These are phyloP conservation scores for Melipona beecheii DNA, from an alignment of 2,888 invertebrate species.

Conservation along the genomic window DNA sequence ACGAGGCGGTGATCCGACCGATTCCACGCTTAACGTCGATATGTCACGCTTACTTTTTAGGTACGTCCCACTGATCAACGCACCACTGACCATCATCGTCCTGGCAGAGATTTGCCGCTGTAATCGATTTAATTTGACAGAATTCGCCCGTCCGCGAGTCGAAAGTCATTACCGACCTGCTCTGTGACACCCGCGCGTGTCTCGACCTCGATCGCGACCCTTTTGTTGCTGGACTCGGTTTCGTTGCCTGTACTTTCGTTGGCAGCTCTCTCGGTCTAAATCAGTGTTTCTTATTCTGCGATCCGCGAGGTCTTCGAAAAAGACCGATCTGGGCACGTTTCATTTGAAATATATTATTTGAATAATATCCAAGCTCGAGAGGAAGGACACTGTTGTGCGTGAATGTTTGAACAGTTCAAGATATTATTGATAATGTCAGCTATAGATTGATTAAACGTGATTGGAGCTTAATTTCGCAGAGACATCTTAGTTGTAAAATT, in stretches of 20 bases:
- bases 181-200: not conserved
- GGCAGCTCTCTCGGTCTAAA: not conserved
- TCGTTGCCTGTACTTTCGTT: not conserved
- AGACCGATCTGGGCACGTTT: too few species aligned
- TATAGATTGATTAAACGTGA: too few species aligned
- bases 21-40: slow-evolving; percentile 63
- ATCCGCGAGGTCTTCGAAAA: too few species aligned
- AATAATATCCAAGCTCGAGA: too few species aligned
- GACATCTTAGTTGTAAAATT: too few species aligned
- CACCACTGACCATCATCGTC: slow-evolving; percentile 41
- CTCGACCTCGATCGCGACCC: slow-evolving; percentile 15
- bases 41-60: slow-evolving; percentile 63
- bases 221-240: slow-evolving; percentile 26
- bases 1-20: slow-evolving; percentile 47
- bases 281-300: too few species aligned
- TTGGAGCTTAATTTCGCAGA: too few species aligned
- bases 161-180: slow-evolving; percentile 64
- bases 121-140: slow-evolving; percentile 44
- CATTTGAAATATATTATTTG: too few species aligned
- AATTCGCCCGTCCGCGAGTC: slow-evolving; percentile 45
- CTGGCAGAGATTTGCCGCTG: slow-evolving; percentile 41
- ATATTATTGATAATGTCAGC: too few species aligned
- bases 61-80: slow-evolving; percentile 47
- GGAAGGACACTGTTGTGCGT: too few species aligned
- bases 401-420: too few species aligned